Percentiles rank a stretch among this genome's conserved stretches.
phyloP scores from a whole-genome alignment of 2,797 vertebrate species.

The Danio choprae region DNA sequence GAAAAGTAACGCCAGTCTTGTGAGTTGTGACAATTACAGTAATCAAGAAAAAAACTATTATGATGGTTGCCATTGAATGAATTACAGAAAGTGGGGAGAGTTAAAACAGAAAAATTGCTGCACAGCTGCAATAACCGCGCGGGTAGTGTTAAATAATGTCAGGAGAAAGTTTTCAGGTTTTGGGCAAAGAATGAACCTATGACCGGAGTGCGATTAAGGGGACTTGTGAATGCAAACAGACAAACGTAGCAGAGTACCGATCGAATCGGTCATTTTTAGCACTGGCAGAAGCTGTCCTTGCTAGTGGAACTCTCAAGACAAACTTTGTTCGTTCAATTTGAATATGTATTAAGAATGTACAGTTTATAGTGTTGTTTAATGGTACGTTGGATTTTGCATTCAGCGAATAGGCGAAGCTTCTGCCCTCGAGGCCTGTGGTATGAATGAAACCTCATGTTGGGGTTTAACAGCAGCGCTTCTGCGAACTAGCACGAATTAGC shows the following conservation, averaged over 20 bases:
- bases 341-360: background rate
- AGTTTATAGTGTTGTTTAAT: background rate
- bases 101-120: background rate
- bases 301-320: conserved; percentile 8
- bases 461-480: conserved; percentile 19
- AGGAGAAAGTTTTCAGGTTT: too few relatives aligned
- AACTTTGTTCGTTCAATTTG: background rate
- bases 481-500: conserved; percentile 31
- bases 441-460: conserved; percentile 22
- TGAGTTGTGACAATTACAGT: background rate
- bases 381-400: background rate
- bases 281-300: background rate
- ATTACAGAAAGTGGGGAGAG: background rate
- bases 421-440: background rate
- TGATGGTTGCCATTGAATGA: background rate
- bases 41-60: accelerated
- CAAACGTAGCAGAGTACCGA: conserved; percentile 18
- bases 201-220: conserved; percentile 31
- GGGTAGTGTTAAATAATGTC: background rate
- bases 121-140: too few relatives aligned
- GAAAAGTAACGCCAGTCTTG: background rate
- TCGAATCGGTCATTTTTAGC: conserved; percentile 8
- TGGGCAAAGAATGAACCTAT: background rate
- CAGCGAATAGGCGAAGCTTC: background rate
- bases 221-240: conserved; percentile 23